Percentiles rank a stretch among this genome's conserved stretches.
Conservation (phyloP, 2,797 vertebrate genomes). For the Lagocephalus sceleratus region DNA sequence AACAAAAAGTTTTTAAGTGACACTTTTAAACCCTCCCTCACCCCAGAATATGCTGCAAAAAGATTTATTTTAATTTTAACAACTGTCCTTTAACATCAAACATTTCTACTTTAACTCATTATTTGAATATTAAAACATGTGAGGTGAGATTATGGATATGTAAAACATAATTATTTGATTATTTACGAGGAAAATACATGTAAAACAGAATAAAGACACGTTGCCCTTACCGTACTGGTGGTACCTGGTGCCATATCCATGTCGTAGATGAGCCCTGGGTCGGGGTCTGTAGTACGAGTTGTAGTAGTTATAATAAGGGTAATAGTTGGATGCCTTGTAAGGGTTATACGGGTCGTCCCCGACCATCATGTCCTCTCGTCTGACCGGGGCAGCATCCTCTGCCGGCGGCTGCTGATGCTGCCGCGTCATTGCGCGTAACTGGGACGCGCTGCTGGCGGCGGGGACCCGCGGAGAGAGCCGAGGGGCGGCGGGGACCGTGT, state of each 20-base stretch:
- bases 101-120: neutral
- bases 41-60: too few species aligned
- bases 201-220: neutral
- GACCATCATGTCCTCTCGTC: constrained; percentile 75
- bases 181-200: neutral
- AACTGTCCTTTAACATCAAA: neutral
- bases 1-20: too few species aligned
- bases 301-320: constrained; percentile 90
- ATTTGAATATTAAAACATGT: too few species aligned
- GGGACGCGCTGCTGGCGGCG: constrained; percentile 39
- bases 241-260: constrained; percentile 85
- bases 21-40: too few species aligned
- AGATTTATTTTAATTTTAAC: too few species aligned
- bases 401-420: constrained; percentile 8
- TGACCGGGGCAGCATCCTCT: constrained; percentile 15
- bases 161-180: neutral
- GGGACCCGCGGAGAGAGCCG: constrained; percentile 46
- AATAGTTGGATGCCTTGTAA: constrained; percentile 85
- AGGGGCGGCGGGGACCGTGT: constrained; percentile 38
- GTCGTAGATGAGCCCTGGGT: constrained; percentile 62
- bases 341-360: constrained; percentile 89
- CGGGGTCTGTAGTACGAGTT: constrained; percentile 86
- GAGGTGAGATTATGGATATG: too few species aligned
- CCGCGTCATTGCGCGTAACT: constrained; percentile 69
- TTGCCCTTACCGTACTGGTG: constrained; percentile 84